Base-by-base conservation (phyloP, 2,797 vertebrate genomes). In the Lagodon rhomboides region DNA sequence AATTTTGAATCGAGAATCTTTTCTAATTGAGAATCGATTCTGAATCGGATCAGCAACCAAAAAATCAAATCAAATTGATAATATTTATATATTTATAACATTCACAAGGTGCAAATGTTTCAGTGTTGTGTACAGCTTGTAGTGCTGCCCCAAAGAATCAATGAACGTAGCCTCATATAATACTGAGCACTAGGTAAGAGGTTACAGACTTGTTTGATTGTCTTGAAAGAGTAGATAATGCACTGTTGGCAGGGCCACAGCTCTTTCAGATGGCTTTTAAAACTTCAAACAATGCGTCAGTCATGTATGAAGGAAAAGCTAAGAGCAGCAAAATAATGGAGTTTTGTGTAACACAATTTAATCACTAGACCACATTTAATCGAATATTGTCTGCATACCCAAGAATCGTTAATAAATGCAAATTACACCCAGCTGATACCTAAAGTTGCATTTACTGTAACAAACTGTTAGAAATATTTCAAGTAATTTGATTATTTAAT, bases 231-330 rank as follows among this genome's bases (percentile, higher is more conserved):
- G 49, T 5, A 59, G 50, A 59, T 49, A 53, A 8, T 46, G 60
- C 12, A 79, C n/a, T 76, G 43, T 54, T 67, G 74, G 60, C 38
- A 38, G 55, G 46, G 34, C 38, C 18, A 11, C 73, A 23, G 50
- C 30, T 53, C 43, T 30, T n/a, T 12, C 7, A 54, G 38, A 41
- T 68, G n/a, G 67, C 55, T 55, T 62, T 38, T 10, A 12, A 69
- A 58, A 59, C 34, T 7, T 34, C 34, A 34, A 34, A 34, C 34
- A 8, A 34, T 34, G 34, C 1, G 7, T 34, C 34, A 34, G 34
- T 34, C 34, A 34, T 9, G 34, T 34, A 34, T 34, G 5, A 34
- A 6, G 30, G 30, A 34, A 34, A 34, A 7, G 34, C 34, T 34
- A 34, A 34, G 34, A 34, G 34, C 34, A 9, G 34, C 34, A 34